These are phyloP conservation scores for Eupristina koningsbergeri DNA, from an alignment of 1,140 invertebrate genomes.

Conservation along the genomic window DNA sequence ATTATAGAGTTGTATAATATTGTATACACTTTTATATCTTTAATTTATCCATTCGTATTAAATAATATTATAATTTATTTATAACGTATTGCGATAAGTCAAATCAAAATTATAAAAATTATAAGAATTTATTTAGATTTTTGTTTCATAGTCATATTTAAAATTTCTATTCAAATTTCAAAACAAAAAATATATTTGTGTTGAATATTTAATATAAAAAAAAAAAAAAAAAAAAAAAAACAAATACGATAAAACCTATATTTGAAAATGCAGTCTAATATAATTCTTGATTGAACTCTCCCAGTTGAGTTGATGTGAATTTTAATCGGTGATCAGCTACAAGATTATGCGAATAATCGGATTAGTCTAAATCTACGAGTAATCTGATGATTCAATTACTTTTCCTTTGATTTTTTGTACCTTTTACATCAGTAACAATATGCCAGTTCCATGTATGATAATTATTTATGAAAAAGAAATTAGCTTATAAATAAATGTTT, in stretches of 20 bases:
- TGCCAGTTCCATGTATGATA: neutral
- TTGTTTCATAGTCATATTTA: neutral
- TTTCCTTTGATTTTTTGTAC: neutral
- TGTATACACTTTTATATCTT: no score
- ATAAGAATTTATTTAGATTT: neutral
- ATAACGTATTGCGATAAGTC: neutral
- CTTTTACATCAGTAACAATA: neutral
- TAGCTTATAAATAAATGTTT: no score
- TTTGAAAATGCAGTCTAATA: slow-evolving; percentile 3
- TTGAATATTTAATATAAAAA: no score
- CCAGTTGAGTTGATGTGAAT: neutral
- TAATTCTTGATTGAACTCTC: slow-evolving; percentile 28
- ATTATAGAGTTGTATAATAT: neutral
- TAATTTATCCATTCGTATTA: no score
- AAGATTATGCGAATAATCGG: slow-evolving; percentile 43
- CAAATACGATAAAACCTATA: neutral
- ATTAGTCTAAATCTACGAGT: slow-evolving; percentile 3
- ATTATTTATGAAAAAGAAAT: neutral
- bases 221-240: neutral
- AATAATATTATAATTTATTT: neutral
- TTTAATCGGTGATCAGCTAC: neutral
- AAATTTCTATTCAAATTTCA: neutral
- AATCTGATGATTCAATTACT: neutral
- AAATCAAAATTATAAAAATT: neutral
- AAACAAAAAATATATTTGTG: neutral